Base-by-base conservation (phyloP, 2,888 invertebrate species). In the Eilema caniola region DNA sequence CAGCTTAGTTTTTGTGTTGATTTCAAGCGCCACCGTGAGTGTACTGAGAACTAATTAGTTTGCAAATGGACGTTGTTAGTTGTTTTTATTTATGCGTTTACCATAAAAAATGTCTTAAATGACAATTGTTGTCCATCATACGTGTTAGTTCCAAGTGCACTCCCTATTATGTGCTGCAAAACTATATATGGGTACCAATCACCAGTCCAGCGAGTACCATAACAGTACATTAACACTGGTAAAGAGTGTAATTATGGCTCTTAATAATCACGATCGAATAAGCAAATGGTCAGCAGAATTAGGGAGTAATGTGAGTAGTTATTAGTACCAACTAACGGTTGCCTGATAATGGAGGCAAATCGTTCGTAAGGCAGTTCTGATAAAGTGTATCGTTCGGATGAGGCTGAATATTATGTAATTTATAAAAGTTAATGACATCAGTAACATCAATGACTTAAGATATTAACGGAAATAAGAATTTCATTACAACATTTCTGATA, bases 281-380 rank as follows among this genome's bases (percentile, higher is more conserved):
- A 62, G 31, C 31, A 73, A 67, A 71, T 76, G 74, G 62, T 41
- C 70, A 59, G 62, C 57, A 66, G 20, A 56, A 66, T 76, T 81
- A 68, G 70, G 66, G 73, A 67, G 61, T 79, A 81, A 81, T 80
- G 70, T 74, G 79, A 72, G 66, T 74, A 31, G 63, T 79, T 62
- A 71, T 82, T 67, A 73, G 69, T 75, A 82, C 72, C 74, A 76
- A 75, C 72, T 76, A 76, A 75, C 71, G 61, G 59, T 62, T 20
- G 37, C 31, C 60, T 28, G 63, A 66, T 67, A 65, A 47, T 65
- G 10, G 28, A 31, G 33, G 67, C 67, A 69, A 75, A 72, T 76
- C 57, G 61, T 64, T 33, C 23, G 77, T 75, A 59, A 41, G 69
- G 64, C 67, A 70, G 73, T 74, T 68, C 64, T 72, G 28, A 62